These are phyloP conservation scores for Aricia agestis DNA, from an alignment of 1,140 invertebrate species.

Conservation along the genomic window DNA sequence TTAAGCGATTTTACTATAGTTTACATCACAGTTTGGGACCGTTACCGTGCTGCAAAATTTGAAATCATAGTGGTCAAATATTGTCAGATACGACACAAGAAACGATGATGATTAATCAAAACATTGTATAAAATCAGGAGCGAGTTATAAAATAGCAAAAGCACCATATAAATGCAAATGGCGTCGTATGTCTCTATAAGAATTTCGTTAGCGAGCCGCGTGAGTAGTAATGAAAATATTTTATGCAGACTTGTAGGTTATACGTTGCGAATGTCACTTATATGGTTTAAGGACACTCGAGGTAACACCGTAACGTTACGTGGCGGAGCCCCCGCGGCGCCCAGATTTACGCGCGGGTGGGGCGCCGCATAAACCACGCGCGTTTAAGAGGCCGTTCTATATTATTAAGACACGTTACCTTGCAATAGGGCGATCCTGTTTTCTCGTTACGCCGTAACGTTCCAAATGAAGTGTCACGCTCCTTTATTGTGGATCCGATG, in stretches of 20 bases:
- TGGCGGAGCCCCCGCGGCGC: constrained; percentile 34
- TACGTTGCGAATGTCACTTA: constrained; percentile 22
- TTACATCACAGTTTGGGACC: too few relatives aligned
- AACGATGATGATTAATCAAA: neutral
- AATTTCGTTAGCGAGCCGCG: neutral
- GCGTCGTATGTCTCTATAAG: neutral
- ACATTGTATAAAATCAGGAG: neutral
- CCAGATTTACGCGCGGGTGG: constrained; percentile 36
- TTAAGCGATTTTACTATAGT: too few relatives aligned
- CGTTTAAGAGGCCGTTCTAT: constrained; percentile 28
- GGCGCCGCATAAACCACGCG: constrained; percentile 27
- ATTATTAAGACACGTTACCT: constrained; percentile 24
- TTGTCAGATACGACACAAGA: neutral
- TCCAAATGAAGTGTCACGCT: constrained; percentile 17
- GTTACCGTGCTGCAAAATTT: too few relatives aligned
- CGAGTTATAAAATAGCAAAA: neutral
- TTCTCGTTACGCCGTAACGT: constrained; percentile 16
- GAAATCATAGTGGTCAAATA: neutral
- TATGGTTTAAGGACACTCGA: constrained; percentile 22
- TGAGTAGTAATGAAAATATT: constrained; percentile 6
- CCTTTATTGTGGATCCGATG: neutral
- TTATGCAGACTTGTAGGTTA: constrained; percentile 7
- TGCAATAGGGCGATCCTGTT: constrained; percentile 17
- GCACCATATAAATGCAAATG: constrained; percentile 1
- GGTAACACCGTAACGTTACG: constrained; percentile 27